Evolutionary conservation across 2,797 vertebrate genomes (phyloP), one percentile per base, ranked within the genome.

Genomic region (Gymnopithys bicolor): DNA sequence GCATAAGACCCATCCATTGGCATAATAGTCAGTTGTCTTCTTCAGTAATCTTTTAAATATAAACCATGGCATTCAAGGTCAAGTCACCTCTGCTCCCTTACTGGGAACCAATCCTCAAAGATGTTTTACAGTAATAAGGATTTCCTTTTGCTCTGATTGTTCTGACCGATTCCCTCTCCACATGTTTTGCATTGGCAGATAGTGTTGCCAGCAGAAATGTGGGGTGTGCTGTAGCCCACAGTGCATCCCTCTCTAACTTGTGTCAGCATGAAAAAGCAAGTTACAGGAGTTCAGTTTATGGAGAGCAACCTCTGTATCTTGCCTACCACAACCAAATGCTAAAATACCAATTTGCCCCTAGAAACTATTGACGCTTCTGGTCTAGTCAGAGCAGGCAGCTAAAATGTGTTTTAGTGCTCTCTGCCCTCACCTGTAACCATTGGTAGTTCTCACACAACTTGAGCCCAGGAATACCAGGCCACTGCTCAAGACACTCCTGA

Each of bases 271-370:
- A 8, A 52, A 80, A 80, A 60, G 12, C 18, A 35, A 45, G 17
- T 33, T 39, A 27, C 15, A 85, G 24, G 25, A 74, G 10, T 45
- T 75, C 39, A 52, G 11, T 19, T 5, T 23, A 73, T 51, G 32
- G 49, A 68, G 10, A 71, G 7, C 14, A 75, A 37, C 45, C 4
- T 45, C 8, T 64, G 18, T 43, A 27, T 11, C 51, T 37, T 74
- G 23, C 19, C 52, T 85, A 11, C 37, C 30, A 46, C 1, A 0
- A n/a, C 19, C 0, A 2, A 28, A 30, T 35, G 27, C 27, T 16
- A 25, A 62, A 76, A 30, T 13, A 55, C 1, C 6, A 7, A 17
- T 53, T 22, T 48, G 6, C 13, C 32, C 6, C 48, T 35, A 48
- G 10, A 52, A 87, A 58, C 18, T 45, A 13, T 19, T 53, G n/a